These are phyloP conservation scores for Elymnias hypermnestra DNA, from an alignment of 1,140 invertebrate genomes.

Conservation along the genomic window DNA sequence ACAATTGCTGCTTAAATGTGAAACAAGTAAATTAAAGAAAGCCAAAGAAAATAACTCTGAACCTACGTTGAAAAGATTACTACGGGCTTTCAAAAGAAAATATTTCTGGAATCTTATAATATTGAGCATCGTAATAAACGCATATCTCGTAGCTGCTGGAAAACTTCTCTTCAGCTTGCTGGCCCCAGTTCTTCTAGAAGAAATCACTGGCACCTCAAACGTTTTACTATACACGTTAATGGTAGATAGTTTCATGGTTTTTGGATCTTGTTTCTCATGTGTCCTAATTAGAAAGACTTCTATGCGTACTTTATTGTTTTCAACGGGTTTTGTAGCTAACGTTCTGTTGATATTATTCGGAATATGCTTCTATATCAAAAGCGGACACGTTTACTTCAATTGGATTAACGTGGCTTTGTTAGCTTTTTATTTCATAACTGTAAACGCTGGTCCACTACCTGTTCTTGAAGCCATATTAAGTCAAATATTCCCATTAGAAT, in stretches of 20 bases:
- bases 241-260: slow-evolving; percentile 13
- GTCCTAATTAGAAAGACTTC: slow-evolving; percentile 3
- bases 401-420: slow-evolving; percentile 15
- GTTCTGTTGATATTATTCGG: slow-evolving; percentile 8
- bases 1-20: slow-evolving; percentile 1
- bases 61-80: not conserved
- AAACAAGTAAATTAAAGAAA: not conserved
- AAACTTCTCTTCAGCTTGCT: slow-evolving; percentile 8
- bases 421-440: slow-evolving; percentile 16
- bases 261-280: slow-evolving; percentile 7
- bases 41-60: not conserved
- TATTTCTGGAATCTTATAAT: slow-evolving; percentile 20
- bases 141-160: slow-evolving; percentile 10
- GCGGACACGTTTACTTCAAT: slow-evolving; percentile 1
- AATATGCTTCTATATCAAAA: slow-evolving; percentile 12
- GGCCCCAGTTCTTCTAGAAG: slow-evolving; percentile 15
- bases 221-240: slow-evolving; percentile 11
- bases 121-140: slow-evolving; percentile 3
- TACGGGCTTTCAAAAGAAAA: slow-evolving; percentile 4
- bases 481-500: slow-evolving; percentile 19
- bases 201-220: slow-evolving; percentile 13
- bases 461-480: slow-evolving; percentile 11
- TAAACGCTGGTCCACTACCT: slow-evolving; percentile 14
- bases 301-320: slow-evolving; percentile 15
- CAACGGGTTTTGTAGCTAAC: slow-evolving; percentile 3